phyloP scores from a whole-genome alignment of 2,797 vertebrate genomes.

The Alectoris magna region DNA sequence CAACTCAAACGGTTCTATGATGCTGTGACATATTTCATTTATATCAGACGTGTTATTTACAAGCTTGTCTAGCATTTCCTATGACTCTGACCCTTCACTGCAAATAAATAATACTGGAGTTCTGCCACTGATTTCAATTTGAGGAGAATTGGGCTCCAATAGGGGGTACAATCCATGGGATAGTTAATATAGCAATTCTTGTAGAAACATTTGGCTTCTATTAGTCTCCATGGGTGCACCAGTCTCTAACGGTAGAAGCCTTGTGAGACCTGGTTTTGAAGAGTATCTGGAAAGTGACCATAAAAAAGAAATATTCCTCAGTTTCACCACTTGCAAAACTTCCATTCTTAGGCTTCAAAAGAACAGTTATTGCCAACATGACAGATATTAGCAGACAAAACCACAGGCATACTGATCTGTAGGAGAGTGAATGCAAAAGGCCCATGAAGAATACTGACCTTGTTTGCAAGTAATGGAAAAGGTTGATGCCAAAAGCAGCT shows the following conservation, averaged over 20 bases:
- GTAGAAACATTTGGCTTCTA: not conserved
- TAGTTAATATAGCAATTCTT: slow-evolving; percentile 26
- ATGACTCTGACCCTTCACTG: not conserved
- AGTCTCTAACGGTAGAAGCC: not conserved
- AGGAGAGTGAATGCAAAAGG: not conserved
- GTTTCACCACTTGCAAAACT: not conserved
- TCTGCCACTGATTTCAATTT: slow-evolving; percentile 15
- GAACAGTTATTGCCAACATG: not conserved
- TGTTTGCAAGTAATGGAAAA: slow-evolving; percentile 45
- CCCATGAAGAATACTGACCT: slow-evolving; percentile 28
- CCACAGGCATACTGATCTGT: not conserved
- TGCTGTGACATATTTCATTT: not conserved
- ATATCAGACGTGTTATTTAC: slow-evolving; percentile 1
- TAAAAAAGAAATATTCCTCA: not conserved
- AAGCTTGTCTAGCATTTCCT: not conserved
- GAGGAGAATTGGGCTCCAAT: slow-evolving; percentile 10
- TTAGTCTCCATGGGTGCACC: slow-evolving; percentile 1
- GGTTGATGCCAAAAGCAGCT: slow-evolving; percentile 30
- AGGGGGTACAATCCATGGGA: not conserved
- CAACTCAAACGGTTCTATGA: too few relatives aligned
- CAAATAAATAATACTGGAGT: slow-evolving; percentile 2
- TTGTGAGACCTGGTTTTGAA: slow-evolving; percentile 23
- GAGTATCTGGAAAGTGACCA: not conserved
- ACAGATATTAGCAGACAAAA: not conserved
- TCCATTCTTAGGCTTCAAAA: not conserved